Percentiles rank a stretch among this genome's conserved stretches.
These are phyloP conservation scores for Babylonia areolata DNA, from an alignment of 1,140 invertebrate genomes.

Conservation along the genomic window DNA sequence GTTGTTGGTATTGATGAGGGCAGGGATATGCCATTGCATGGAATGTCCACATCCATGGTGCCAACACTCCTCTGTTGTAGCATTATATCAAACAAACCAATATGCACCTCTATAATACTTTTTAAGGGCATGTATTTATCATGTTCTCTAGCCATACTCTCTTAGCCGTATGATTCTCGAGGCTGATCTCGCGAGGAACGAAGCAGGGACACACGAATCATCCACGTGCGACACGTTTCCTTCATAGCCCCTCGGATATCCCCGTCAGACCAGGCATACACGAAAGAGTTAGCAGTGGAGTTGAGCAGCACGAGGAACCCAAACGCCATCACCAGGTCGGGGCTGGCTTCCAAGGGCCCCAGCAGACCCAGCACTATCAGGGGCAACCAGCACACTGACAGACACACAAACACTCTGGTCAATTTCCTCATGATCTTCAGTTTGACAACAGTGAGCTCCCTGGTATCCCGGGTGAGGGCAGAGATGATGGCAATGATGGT, in stretches of 20 bases:
- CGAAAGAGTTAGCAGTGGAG: neutral
- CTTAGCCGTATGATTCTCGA: too few relatives aligned
- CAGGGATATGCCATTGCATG: too few relatives aligned
- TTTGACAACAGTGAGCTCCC: neutral
- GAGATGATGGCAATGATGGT: neutral
- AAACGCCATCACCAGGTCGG: neutral
- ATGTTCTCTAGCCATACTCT: too few relatives aligned
- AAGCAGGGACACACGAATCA: too few relatives aligned
- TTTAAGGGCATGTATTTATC: too few relatives aligned
- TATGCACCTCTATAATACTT: too few relatives aligned
- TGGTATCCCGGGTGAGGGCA: neutral
- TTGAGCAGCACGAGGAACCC: neutral
- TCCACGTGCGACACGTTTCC: too few relatives aligned
- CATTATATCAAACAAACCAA: too few relatives aligned
- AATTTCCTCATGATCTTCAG: neutral
- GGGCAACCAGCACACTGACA: constrained; percentile 2
- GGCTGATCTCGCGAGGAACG: too few relatives aligned
- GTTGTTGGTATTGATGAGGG: too few relatives aligned
- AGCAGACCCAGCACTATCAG: neutral
- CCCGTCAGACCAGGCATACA: neutral
- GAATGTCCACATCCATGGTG: too few relatives aligned
- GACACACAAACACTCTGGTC: neutral
- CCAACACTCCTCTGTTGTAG: too few relatives aligned
- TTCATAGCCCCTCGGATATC: neutral
- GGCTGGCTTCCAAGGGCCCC: neutral